Evolutionary conservation across 2,797 vertebrate genomes (phyloP).

Genomic region (Gymnothorax javanicus): DNA sequence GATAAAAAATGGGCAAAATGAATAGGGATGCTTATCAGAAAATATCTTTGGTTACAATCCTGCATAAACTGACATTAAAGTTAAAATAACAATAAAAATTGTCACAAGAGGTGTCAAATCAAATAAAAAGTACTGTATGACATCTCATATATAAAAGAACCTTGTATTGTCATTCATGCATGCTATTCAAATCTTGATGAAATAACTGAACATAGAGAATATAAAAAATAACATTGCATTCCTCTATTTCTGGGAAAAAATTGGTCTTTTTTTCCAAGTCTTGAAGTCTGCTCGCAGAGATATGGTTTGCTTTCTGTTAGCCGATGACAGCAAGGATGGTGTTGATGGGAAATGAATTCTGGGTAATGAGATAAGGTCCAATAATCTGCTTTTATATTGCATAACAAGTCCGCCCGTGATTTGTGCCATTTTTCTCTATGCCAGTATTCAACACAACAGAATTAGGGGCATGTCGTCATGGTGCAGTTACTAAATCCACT

Average conservation of each 20-base stretch:
- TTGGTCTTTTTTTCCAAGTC: not conserved
- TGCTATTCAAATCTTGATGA: not conserved
- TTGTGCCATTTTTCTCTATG: not conserved
- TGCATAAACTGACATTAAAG: not conserved
- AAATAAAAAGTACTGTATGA: not conserved
- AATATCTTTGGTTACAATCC: not conserved
- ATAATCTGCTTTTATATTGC: conserved; percentile 1
- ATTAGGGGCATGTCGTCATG: not conserved
- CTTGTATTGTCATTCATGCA: not conserved
- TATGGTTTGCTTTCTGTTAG: not conserved
- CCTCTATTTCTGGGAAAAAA: not conserved
- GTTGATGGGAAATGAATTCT: not conserved
- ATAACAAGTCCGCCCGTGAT: not conserved
- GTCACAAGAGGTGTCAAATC: not conserved
- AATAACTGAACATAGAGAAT: not conserved
- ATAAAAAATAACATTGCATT: not conserved
- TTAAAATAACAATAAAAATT: not conserved
- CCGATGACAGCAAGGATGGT: not conserved
- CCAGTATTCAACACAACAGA: conserved; percentile 8
- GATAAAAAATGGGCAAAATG: not conserved
- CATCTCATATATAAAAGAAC: not conserved
- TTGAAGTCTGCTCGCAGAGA: not conserved
- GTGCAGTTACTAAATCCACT: not conserved
- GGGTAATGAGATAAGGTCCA: not conserved
- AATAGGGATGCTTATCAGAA: not conserved